Evolutionary conservation across 1,140 invertebrate genomes (phyloP).

Genomic region (Papilio machaon): DNA sequence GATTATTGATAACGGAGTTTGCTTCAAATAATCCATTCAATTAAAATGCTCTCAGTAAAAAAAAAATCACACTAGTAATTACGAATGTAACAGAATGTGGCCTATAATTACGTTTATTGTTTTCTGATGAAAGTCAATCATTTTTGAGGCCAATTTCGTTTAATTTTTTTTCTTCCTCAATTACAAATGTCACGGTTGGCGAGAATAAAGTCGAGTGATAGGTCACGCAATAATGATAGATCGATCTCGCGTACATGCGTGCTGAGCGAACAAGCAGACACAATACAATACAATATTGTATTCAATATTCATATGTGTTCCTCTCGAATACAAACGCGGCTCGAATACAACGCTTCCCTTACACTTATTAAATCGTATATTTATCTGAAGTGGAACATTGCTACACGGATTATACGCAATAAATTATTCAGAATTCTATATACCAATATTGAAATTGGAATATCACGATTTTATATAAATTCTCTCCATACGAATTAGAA

Average conservation of each 20-base stretch:
- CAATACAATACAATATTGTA: conserved; percentile 19
- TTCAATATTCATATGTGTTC: conserved; percentile 10
- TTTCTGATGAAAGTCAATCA: conserved; percentile 25
- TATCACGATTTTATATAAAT: conserved; percentile 10
- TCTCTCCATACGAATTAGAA: background rate
- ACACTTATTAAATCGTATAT: conserved; percentile 18
- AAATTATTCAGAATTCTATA: conserved; percentile 20
- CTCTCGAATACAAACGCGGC: conserved; percentile 16
- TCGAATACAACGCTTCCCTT: conserved; percentile 5
- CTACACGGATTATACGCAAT: conserved; percentile 10
- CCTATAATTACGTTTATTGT: conserved; percentile 13
- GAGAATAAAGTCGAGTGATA: conserved; percentile 62
- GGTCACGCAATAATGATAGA: conserved; percentile 69
- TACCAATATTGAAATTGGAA: background rate
- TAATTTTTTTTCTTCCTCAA: conserved; percentile 44
- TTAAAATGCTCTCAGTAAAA: background rate
- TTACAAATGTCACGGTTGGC: conserved; percentile 68
- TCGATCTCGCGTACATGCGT: conserved; percentile 64
- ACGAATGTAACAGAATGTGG: background rate
- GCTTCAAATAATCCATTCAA: background rate
- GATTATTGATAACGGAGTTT: background rate
- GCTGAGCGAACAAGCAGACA: conserved; percentile 42
- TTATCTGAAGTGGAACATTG: conserved; percentile 14
- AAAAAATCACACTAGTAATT: background rate
- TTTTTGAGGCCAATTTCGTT: conserved; percentile 32